These are phyloP conservation scores for Calliphora vicina DNA, from an alignment of 1,140 invertebrate genomes.

Conservation along the genomic window DNA sequence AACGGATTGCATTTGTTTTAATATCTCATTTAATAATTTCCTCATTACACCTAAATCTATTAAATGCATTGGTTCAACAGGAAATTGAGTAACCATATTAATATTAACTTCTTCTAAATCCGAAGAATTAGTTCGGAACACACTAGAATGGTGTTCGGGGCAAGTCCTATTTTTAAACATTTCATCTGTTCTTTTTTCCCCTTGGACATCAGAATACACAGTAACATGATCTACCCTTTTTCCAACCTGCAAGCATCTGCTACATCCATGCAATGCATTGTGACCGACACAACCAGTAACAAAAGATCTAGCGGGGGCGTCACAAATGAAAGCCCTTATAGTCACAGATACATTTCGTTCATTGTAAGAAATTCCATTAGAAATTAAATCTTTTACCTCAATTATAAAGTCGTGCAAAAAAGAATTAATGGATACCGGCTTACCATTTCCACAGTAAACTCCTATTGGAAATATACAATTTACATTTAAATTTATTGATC, in stretches of 20 bases:
- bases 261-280: background rate
- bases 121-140: background rate
- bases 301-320: background rate
- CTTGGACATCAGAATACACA: background rate
- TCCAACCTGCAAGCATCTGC: background rate
- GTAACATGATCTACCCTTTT: background rate
- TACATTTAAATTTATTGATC: background rate
- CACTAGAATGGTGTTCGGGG: background rate
- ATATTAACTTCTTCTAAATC: background rate
- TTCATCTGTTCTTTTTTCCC: background rate
- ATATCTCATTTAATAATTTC: background rate
- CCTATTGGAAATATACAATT: background rate
- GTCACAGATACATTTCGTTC: background rate
- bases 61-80: background rate
- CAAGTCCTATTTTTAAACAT: background rate
- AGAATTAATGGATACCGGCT: background rate
- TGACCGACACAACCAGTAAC: background rate
- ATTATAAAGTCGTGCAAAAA: background rate
- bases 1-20: background rate
- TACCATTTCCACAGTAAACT: background rate
- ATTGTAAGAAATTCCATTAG: background rate
- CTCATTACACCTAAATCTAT: background rate
- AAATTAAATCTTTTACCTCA: background rate
- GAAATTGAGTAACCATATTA: constrained; percentile 27
- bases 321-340: background rate